These are phyloP conservation scores for Agrochola lychnidis DNA, from an alignment of 2,888 invertebrate species.

Conservation along the genomic window DNA sequence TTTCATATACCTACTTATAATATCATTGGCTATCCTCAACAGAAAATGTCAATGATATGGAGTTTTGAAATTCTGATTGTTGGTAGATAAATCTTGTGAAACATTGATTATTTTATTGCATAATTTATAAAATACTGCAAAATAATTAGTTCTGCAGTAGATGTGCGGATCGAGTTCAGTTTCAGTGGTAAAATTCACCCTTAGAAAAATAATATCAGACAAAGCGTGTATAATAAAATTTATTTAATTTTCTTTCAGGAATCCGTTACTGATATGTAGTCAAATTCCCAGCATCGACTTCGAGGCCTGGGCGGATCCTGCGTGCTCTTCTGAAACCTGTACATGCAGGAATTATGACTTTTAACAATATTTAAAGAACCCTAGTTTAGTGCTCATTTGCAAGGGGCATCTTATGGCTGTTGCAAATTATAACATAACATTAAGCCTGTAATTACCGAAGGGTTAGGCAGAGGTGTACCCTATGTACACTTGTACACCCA, in stretches of 20 bases:
- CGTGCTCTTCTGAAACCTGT: background rate
- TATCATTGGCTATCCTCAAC: background rate
- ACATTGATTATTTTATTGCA: background rate
- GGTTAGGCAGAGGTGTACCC: too few relatives aligned
- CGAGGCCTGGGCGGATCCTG: constrained; percentile 28
- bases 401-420: too few relatives aligned
- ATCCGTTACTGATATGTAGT: constrained; percentile 28
- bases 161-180: background rate
- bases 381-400: background rate
- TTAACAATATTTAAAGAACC: background rate
- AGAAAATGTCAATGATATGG: background rate
- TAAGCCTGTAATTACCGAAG: too few relatives aligned
- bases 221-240: background rate
- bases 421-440: background rate
- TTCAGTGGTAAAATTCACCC: background rate
- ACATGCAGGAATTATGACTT: fast-evolving
- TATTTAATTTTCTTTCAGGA: constrained; percentile 29
- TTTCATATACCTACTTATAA: background rate
- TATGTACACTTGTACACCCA: too few relatives aligned
- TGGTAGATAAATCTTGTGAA: background rate
- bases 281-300: constrained; percentile 29
- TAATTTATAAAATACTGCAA: background rate
- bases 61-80: background rate
- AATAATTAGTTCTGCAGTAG: background rate
- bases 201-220: background rate